phyloP scores from a whole-genome alignment of 2,113 vertebrate genomes.

The Cynoglossus semilaevis region DNA sequence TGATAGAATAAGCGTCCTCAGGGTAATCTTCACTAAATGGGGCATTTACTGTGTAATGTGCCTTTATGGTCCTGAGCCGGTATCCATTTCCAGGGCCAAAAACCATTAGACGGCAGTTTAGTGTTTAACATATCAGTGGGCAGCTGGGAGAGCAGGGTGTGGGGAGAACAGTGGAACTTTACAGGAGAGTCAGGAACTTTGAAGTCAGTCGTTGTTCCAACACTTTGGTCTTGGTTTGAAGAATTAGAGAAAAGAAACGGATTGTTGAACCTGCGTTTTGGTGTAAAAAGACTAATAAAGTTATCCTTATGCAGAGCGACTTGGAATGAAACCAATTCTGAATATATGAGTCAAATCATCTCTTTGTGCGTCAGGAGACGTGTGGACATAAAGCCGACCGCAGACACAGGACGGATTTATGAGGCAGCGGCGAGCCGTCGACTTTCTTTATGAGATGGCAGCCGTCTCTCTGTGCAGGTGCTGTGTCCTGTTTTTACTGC shows the following conservation, averaged over 20 bases:
- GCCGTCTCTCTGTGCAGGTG: constrained; percentile 45
- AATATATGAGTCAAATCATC: too few relatives aligned
- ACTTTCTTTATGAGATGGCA: constrained; percentile 52
- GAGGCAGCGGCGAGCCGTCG: constrained; percentile 43
- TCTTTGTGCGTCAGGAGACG: background rate
- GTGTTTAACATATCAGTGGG: constrained; percentile 35
- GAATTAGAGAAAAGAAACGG: too few relatives aligned
- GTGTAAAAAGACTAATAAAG: background rate
- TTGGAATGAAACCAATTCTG: background rate
- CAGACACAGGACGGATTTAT: constrained; percentile 52
- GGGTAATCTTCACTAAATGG: constrained; percentile 43
- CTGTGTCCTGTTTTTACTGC: constrained; percentile 51
- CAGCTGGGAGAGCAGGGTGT: constrained; percentile 12
- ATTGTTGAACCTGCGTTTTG: background rate
- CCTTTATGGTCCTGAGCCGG: constrained; percentile 47
- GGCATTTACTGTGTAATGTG: constrained; percentile 52
- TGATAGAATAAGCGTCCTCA: constrained; percentile 49
- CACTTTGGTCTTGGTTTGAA: background rate
- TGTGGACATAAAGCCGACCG: constrained; percentile 27
- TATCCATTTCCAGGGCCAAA: constrained; percentile 57
- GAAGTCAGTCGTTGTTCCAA: background rate
- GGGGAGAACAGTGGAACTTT: constrained; percentile 16
- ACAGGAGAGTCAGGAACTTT: constrained; percentile 13
- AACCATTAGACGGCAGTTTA: constrained; percentile 43
- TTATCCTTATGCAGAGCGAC: constrained; percentile 17